Evolutionary conservation across 2,888 invertebrate species (phyloP).

Genomic region (Gymnocheta viridis): DNA sequence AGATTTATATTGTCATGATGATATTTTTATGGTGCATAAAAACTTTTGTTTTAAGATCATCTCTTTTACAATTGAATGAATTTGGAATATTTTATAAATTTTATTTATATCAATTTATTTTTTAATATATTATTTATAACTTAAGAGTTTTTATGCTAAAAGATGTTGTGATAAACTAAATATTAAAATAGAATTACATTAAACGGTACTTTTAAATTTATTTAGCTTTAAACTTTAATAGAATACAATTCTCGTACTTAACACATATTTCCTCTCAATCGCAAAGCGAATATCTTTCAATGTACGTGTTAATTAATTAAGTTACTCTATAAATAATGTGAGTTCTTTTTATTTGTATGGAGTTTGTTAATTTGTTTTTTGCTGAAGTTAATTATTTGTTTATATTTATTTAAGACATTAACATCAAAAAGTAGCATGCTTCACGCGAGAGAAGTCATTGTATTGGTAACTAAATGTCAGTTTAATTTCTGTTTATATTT

Average conservation of each 20-base stretch:
- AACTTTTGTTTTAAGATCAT: slow-evolving; percentile 48
- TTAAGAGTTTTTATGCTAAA: neutral
- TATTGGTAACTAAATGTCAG: slow-evolving; percentile 1
- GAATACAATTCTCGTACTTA: neutral
- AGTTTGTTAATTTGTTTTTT: slow-evolving; percentile 7
- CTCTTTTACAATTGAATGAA: slow-evolving; percentile 28
- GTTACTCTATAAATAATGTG: slow-evolving; percentile 20
- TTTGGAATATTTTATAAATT: slow-evolving; percentile 19
- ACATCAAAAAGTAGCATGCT: slow-evolving; percentile 50
- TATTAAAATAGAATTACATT: neutral
- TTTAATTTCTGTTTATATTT: slow-evolving; percentile 2
- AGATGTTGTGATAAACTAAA: neutral
- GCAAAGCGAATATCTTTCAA: neutral
- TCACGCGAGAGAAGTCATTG: slow-evolving; percentile 46
- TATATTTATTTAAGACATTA: neutral
- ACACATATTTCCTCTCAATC: neutral
- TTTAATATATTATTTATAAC: neutral
- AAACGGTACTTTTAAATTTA: neutral
- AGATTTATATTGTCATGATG: slow-evolving; percentile 61
- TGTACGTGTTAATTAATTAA: slow-evolving; percentile 18
- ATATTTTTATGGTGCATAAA: slow-evolving; percentile 57
- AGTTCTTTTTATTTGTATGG: neutral
- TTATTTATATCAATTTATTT: neutral
- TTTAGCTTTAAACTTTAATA: neutral
- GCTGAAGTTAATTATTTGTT: slow-evolving; percentile 18